Conservation (phyloP, 2,888 invertebrate genomes). For the Parnassius orleans region DNA sequence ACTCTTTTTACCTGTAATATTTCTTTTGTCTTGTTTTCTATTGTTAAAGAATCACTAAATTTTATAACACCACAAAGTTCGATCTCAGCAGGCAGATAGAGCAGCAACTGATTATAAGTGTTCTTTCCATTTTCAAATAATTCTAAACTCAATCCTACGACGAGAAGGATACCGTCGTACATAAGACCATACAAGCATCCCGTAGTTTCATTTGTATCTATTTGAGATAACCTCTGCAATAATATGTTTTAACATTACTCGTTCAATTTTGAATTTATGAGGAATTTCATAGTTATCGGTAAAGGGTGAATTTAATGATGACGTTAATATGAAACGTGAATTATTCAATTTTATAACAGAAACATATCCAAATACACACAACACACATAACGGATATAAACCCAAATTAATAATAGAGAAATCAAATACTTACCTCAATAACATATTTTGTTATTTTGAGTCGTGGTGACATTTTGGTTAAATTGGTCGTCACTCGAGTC, state of each 20-base stretch:
- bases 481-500: slow-evolving; percentile 27
- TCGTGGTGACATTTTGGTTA: slow-evolving; percentile 85
- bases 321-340: too few relatives aligned
- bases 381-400: too few relatives aligned
- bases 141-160: slow-evolving; percentile 86
- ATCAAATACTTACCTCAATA: slow-evolving; percentile 80
- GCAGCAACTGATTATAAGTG: slow-evolving; percentile 75
- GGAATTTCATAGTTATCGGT: background rate
- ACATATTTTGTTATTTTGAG: slow-evolving; percentile 86
- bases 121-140: slow-evolving; percentile 79
- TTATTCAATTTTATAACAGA: too few relatives aligned
- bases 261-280: background rate
- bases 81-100: slow-evolving; percentile 87
- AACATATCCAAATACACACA: too few relatives aligned
- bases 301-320: too few relatives aligned
- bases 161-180: slow-evolving; percentile 85
- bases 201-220: slow-evolving; percentile 81
- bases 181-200: slow-evolving; percentile 89
- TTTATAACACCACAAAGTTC: slow-evolving; percentile 88
- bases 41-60: slow-evolving; percentile 81
- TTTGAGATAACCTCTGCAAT: slow-evolving; percentile 83
- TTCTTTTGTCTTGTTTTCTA: slow-evolving; percentile 83
- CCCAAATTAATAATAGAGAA: too few relatives aligned
- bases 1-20: slow-evolving; percentile 69
- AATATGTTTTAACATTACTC: slow-evolving; percentile 4